Percentiles rank a stretch among this genome's conserved stretches.
Conservation (phyloP, 2,888 invertebrate genomes). For the Blastobasis adustella region DNA sequence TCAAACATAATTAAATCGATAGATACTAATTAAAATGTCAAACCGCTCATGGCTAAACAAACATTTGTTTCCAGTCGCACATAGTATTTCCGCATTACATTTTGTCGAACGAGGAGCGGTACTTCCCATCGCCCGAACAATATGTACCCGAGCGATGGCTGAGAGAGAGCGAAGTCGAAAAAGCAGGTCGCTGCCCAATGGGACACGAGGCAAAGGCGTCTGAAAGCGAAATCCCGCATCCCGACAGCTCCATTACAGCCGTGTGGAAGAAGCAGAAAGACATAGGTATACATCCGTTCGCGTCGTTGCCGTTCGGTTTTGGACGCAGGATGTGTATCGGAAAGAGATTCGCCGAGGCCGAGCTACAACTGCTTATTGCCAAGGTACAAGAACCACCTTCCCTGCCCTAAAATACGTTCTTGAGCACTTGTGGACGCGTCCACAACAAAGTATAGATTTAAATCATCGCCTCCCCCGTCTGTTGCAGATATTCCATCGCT, state of each 20-base stretch:
- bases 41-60: neutral
- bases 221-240: slow-evolving; percentile 10
- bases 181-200: slow-evolving; percentile 6
- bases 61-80: slow-evolving; percentile 77
- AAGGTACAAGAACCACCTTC: slow-evolving; percentile 63
- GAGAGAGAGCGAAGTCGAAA: slow-evolving; percentile 52
- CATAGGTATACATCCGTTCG: slow-evolving; percentile 81
- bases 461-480: neutral
- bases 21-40: no score
- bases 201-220: neutral
- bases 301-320: slow-evolving; percentile 84
- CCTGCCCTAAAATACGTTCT: no score
- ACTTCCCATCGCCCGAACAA: slow-evolving; percentile 80
- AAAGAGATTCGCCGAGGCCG: slow-evolving; percentile 86
- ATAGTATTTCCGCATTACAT: slow-evolving; percentile 87
- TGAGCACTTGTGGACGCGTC: no score
- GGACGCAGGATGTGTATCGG: slow-evolving; percentile 86
- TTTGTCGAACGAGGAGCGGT: slow-evolving; percentile 81
- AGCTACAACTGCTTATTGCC: slow-evolving; percentile 82
- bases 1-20: no score
- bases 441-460: no score
- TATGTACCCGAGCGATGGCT: slow-evolving; percentile 88
- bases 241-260: slow-evolving; percentile 17
- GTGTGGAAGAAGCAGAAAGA: slow-evolving; percentile 67
- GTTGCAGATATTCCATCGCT: slow-evolving; percentile 81